phyloP scores from a whole-genome alignment of 2,888 invertebrate genomes.

The Quadriops clusia region DNA sequence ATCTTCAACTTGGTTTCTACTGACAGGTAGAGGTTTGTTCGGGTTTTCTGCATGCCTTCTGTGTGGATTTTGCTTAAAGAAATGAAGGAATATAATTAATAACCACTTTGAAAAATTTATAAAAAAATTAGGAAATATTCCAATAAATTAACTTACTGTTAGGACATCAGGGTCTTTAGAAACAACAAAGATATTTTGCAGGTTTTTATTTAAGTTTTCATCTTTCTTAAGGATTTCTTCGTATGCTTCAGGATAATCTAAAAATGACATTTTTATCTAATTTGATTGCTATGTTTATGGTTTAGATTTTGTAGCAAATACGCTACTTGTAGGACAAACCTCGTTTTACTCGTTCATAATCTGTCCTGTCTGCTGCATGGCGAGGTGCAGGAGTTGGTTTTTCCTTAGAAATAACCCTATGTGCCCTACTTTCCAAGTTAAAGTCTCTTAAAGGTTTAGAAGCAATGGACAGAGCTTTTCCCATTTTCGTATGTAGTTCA shows the following conservation, averaged over 20 bases:
- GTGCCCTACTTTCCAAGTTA: constrained; percentile 67
- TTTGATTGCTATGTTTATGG: constrained; percentile 2
- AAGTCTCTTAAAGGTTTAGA: constrained; percentile 51
- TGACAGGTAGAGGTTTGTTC: constrained; percentile 46
- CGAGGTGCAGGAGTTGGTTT: constrained; percentile 54
- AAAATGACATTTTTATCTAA: constrained; percentile 14
- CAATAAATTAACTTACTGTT: constrained; percentile 13
- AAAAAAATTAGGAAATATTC: constrained; percentile 9
- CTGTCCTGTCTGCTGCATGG: constrained; percentile 47
- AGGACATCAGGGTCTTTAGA: constrained; percentile 48
- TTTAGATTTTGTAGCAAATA: constrained; percentile 10
- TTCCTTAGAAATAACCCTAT: constrained; percentile 53
- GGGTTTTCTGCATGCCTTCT: constrained; percentile 35
- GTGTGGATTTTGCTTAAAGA: no score
- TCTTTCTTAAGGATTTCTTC: constrained; percentile 53
- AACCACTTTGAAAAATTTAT: no score
- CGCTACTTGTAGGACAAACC: constrained; percentile 25
- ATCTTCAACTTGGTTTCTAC: constrained; percentile 39
- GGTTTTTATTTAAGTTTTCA: constrained; percentile 44
- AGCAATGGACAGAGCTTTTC: constrained; percentile 47
- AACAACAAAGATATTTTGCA: constrained; percentile 63
- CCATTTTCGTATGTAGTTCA: constrained; percentile 51
- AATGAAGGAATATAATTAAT: constrained; percentile 11
- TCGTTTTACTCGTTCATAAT: constrained; percentile 51
- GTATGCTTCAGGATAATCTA: constrained; percentile 49